These are phyloP conservation scores for Antechinus flavipes DNA, from an alignment of 2,113 vertebrate species.

Conservation along the genomic window DNA sequence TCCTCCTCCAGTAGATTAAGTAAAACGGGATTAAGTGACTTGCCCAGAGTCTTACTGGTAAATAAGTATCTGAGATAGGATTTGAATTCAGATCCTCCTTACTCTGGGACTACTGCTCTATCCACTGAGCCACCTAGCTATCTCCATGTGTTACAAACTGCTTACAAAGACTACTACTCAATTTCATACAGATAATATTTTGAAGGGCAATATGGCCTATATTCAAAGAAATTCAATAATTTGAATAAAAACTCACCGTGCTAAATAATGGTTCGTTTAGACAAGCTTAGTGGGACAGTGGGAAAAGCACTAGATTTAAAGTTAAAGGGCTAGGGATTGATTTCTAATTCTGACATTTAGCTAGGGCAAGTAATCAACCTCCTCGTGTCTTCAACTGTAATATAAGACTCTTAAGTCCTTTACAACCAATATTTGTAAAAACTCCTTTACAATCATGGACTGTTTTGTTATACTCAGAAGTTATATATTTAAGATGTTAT, in stretches of 20 bases:
- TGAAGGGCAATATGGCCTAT: background rate
- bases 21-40: background rate
- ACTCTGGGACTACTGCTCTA: background rate
- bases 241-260: background rate
- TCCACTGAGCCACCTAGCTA: background rate
- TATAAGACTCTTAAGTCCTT: background rate
- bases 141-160: background rate
- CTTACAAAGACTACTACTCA: background rate
- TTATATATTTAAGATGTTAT: constrained; percentile 13
- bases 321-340: background rate
- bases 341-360: background rate
- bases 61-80: background rate
- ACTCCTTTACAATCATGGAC: constrained; percentile 25
- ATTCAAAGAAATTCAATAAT: background rate
- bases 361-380: background rate
- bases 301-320: background rate
- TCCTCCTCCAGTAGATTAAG: background rate
- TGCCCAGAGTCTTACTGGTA: background rate
- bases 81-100: background rate
- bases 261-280: background rate
- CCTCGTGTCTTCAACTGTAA: background rate
- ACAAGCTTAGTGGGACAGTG: background rate
- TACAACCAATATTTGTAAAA: constrained; percentile 19
- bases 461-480: background rate
- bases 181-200: background rate